Base-by-base conservation (phyloP, 1,140 invertebrate species). In the Drosophila seguyi region DNA sequence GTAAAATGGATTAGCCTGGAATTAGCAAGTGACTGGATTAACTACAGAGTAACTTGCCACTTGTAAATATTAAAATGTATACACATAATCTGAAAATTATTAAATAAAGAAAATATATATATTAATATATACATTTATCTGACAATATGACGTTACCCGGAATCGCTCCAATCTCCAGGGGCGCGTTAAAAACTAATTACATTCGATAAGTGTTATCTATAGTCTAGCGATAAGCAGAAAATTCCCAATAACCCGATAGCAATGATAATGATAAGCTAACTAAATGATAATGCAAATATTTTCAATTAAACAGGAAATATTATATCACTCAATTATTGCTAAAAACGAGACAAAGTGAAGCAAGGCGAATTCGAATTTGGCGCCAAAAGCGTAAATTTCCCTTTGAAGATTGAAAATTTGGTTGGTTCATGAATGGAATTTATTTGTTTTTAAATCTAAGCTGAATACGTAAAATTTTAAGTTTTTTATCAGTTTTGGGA, bases 151-250 rank as follows among this genome's bases (percentile, higher is more conserved):
- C 41, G 58, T 63, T 22, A 48, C 6, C 16, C 8, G 6, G 2
- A 42, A 50, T 34, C n/a, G 39, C 8, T 13, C 1, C 20, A 48
- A 67, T 47, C 57, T 31, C 3, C 20, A 50, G 25, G 45, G 16
- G 36, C 25, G 31, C 18, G 60, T 66, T 72, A 72, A 29, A 62
- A 79, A 83, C 50, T 75, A 79, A 76, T 79, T 79, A 71, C 55
- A 39, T 14, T 67, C 25, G 65, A 80, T 85, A 84, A 60, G 50
- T 6, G 34, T 59, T 44, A 53, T 50, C 56, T 45, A 47, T 31
- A 47, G 36, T 20, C n/a, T 31, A 31, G 3, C 56, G 59, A 66
- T 75, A 74, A 74, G 8, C 10, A 10, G 20, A 18, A 14, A 59
- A 29, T 34, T 11, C 6, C 29, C 50, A 36, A 52, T 38, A 55